Evolutionary conservation across 2,888 invertebrate species (phyloP).

Genomic region (Pristionchus mayeri): DNA sequence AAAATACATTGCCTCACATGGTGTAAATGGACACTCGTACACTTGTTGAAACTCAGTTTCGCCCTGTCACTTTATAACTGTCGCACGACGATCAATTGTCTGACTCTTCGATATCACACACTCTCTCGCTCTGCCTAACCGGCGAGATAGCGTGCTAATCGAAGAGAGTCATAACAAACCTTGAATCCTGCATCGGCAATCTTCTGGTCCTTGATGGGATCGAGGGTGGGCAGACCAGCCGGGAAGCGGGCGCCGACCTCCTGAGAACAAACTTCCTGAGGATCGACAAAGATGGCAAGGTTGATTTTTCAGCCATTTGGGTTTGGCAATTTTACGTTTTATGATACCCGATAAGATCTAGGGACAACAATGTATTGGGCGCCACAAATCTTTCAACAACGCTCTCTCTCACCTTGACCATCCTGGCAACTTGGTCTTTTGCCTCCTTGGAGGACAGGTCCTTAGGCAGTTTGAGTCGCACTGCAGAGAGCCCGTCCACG

Average conservation of each 20-base stretch:
- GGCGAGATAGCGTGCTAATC: no score
- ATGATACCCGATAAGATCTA: no score
- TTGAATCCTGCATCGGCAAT: constrained; percentile 84
- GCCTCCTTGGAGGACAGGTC: constrained; percentile 90
- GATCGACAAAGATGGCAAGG: no score
- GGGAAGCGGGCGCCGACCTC: constrained; percentile 92
- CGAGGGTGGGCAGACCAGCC: constrained; percentile 89
- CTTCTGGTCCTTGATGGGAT: constrained; percentile 96
- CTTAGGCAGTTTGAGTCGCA: constrained; percentile 90
- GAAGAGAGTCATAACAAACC: background rate
- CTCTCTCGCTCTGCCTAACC: no score
- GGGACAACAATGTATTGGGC: no score
- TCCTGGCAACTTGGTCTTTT: constrained; percentile 88
- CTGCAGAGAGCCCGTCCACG: constrained; percentile 89
- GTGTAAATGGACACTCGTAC: background rate
- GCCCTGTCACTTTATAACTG: background rate
- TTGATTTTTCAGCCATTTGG: no score
- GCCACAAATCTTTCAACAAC: no score
- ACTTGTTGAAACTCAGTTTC: background rate
- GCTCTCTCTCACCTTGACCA: constrained; percentile 80
- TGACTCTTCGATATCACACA: no score
- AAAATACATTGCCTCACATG: background rate
- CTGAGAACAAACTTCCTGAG: no score
- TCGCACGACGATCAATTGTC: no score
- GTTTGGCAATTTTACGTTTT: no score